A percentile compares a stretch with the other conserved stretches of the same genome.
Evolutionary conservation across 2,797 vertebrate species (phyloP).

Genomic region (Tenualosa thibaudeaui): DNA sequence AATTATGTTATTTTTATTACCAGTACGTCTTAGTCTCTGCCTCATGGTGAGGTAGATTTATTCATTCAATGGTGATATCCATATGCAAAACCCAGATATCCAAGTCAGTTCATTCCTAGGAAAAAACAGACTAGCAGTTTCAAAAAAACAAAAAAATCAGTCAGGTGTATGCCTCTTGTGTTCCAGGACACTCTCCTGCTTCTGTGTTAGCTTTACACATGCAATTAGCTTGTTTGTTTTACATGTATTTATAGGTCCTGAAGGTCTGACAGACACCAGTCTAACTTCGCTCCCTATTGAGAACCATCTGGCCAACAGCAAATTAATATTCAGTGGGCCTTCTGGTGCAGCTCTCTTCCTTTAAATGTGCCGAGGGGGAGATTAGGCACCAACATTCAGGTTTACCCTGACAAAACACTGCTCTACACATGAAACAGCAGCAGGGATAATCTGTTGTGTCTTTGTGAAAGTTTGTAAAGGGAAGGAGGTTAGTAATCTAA

Average conservation of each 20-base stretch:
- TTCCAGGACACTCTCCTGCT: slow-evolving; percentile 62
- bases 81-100: too few species aligned
- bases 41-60: too few species aligned
- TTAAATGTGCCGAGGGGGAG: slow-evolving; percentile 40
- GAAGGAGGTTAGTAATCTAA: neutral
- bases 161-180: slow-evolving; percentile 29
- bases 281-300: slow-evolving; percentile 75
- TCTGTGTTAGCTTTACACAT: slow-evolving; percentile 81
- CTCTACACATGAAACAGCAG: neutral
- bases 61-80: too few species aligned
- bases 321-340: slow-evolving; percentile 85
- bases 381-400: slow-evolving; percentile 5
- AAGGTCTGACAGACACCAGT: slow-evolving; percentile 83
- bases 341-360: slow-evolving; percentile 60
- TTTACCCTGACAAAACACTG: slow-evolving; percentile 17
- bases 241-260: slow-evolving; percentile 89
- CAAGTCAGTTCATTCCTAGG: too few species aligned
- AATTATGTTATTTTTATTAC: too few species aligned
- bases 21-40: too few species aligned
- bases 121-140: too few species aligned
- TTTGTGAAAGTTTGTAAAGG: neutral
- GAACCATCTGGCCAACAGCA: slow-evolving; percentile 80
- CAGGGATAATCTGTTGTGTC: neutral
- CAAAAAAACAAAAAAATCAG: neutral
- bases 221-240: slow-evolving; percentile 92